These are phyloP conservation scores for Malachius bipustulatus DNA, from an alignment of 2,888 invertebrate species.

Conservation along the genomic window DNA sequence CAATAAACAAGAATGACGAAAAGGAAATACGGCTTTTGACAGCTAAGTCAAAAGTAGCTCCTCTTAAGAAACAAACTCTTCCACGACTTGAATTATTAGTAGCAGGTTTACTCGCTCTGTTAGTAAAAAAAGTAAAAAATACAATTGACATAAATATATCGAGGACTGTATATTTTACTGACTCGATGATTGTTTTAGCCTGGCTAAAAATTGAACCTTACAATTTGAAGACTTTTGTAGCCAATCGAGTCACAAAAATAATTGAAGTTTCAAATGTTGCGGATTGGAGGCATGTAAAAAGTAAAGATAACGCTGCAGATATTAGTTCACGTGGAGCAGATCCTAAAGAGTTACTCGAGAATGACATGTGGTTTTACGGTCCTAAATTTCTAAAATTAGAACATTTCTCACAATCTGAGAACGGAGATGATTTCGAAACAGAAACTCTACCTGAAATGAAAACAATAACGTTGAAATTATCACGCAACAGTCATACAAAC, in stretches of 20 bases:
- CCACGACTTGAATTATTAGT: neutral
- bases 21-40: neutral
- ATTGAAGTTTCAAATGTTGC: neutral
- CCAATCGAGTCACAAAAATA: too few relatives aligned
- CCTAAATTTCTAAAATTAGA: neutral
- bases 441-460: too few relatives aligned
- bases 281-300: neutral
- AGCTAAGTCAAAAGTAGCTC: slow-evolving; percentile 2
- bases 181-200: neutral
- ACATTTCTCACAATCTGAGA: neutral
- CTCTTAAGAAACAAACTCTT: neutral
- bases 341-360: neutral
- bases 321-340: too few relatives aligned
- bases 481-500: too few relatives aligned
- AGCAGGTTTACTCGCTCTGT: neutral
- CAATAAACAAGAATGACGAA: neutral
- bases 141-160: neutral
- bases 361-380: neutral
- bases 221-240: neutral
- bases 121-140: neutral
- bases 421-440: too few relatives aligned
- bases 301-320: slow-evolving; percentile 2
- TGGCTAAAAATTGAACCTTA: neutral
- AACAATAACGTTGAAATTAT: too few relatives aligned
- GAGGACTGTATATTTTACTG: neutral